Base-by-base conservation (phyloP, 2,888 invertebrate genomes). In the Spatulosminthurus flaviceps region DNA sequence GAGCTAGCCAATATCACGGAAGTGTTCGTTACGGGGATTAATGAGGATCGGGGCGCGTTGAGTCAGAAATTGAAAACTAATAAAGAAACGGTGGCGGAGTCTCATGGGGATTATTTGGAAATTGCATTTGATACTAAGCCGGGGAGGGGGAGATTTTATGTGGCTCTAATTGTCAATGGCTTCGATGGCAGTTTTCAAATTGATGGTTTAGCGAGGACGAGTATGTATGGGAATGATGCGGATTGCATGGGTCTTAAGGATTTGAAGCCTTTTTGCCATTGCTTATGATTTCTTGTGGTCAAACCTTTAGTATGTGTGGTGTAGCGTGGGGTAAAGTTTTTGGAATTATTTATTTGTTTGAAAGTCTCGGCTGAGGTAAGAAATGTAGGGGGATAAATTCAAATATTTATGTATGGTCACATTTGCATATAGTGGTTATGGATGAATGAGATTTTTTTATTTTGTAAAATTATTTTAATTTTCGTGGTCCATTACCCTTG, bases 71-170 rank as follows among this genome's bases (percentile, higher is more conserved):
- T 61, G 11, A 41, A 41, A 41, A 9, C 13, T 9, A 41, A 41
- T 41, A 41, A 41, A 9, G 7, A n/a, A n/a, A 22, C 61, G n/a
- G 19, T n/a, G 7, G 2, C 24, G 21, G 64, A 64, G 1, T 64
- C 64, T 11, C 22, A 24, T 22, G 21, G 22, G 24, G n/a, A 7
- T 26, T 26, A 64, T 19, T 70, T 41, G 19, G 70, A 70, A 42
- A 70, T 70, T 19, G 70, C 22, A 9, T 4, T 70, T 1, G 70
- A 70, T n/a, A 70, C 70, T 1, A 34, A 29, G 19, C 70, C 70
- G 11, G 70, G 70, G 9, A 19, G 70, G 1, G 70, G 70, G 5
- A 41, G 1, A n/a, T 70, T 41, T 34, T 70, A 41, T 70, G 34
- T 29, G n/a, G 26, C 5, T 64, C 24, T 64, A n/a, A 16, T 22